Percentiles rank a stretch among this genome's conserved stretches.
phyloP scores from a whole-genome alignment of 2,113 vertebrate species.

The Hepsetus odoe region DNA sequence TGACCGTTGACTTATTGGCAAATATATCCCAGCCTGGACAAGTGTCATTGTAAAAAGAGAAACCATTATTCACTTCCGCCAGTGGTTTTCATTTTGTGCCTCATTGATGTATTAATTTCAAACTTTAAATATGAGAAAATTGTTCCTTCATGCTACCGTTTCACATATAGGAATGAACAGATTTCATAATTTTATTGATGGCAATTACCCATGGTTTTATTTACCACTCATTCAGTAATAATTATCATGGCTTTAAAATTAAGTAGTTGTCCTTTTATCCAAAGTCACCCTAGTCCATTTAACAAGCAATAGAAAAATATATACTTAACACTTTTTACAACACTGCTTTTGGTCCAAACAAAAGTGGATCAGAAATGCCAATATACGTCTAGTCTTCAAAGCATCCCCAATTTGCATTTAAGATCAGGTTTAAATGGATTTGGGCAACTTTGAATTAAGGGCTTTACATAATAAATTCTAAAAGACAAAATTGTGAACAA shows the following conservation, averaged over 20 bases:
- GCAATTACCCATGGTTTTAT: slow-evolving; percentile 98
- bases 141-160: neutral
- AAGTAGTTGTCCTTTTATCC: slow-evolving; percentile 99
- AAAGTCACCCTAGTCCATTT: slow-evolving; percentile 99
- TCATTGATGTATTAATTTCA: neutral
- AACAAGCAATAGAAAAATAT: slow-evolving; percentile 99
- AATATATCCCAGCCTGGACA: no score
- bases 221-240: slow-evolving; percentile 99
- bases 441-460: slow-evolving; percentile 99
- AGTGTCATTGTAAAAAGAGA: no score
- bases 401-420: slow-evolving; percentile 99
- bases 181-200: slow-evolving; percentile 96
- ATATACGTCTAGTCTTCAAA: slow-evolving; percentile 97
- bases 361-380: slow-evolving; percentile 99
- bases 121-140: neutral
- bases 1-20: no score
- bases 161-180: slow-evolving; percentile 16
- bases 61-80: no score
- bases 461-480: slow-evolving; percentile 99
- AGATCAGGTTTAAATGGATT: slow-evolving; percentile 98
- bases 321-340: slow-evolving; percentile 99
- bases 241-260: slow-evolving; percentile 99
- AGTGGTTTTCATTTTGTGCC: no score
- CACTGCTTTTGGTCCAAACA: slow-evolving; percentile 99
- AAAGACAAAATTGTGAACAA: slow-evolving; percentile 89